Conservation (phyloP, 2,888 invertebrate genomes). For the Ornithoptera alexandrae region DNA sequence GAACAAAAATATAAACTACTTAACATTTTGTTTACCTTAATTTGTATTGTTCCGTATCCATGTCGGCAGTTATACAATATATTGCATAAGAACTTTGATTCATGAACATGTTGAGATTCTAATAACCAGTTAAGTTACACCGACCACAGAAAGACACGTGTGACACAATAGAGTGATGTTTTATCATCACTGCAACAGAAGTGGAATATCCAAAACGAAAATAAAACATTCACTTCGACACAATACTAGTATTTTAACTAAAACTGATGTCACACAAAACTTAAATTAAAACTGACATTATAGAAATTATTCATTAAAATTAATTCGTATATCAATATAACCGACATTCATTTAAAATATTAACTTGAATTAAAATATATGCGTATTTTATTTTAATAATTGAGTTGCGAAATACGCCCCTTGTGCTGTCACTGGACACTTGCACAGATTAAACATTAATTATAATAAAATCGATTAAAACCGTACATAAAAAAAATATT, state of each 20-base stretch:
- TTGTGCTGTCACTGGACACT: not conserved
- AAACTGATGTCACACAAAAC: no score
- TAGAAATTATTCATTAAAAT: no score
- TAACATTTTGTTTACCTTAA: not conserved
- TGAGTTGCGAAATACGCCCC: not conserved
- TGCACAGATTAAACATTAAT: slow-evolving; percentile 2
- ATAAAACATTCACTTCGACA: no score
- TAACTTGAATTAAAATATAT: not conserved
- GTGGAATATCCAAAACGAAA: no score
- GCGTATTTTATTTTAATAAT: no score
- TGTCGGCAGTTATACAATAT: not conserved
- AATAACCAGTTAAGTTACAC: not conserved
- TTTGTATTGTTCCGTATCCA: not conserved
- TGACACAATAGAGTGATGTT: no score
- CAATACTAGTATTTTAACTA: no score
- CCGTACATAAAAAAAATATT: slow-evolving; percentile 6
- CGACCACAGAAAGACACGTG: no score
- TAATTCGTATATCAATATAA: no score
- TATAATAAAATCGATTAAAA: slow-evolving; percentile 16
- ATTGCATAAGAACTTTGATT: not conserved
- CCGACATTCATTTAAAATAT: not conserved
- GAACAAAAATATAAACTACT: not conserved
- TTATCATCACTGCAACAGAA: no score
- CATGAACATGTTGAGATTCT: not conserved
- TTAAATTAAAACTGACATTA: no score